Percentiles rank a stretch among this genome's conserved stretches.
Evolutionary conservation across 2,797 vertebrate genomes (phyloP).

Genomic region (Pseudocheirus occidentalis): DNA sequence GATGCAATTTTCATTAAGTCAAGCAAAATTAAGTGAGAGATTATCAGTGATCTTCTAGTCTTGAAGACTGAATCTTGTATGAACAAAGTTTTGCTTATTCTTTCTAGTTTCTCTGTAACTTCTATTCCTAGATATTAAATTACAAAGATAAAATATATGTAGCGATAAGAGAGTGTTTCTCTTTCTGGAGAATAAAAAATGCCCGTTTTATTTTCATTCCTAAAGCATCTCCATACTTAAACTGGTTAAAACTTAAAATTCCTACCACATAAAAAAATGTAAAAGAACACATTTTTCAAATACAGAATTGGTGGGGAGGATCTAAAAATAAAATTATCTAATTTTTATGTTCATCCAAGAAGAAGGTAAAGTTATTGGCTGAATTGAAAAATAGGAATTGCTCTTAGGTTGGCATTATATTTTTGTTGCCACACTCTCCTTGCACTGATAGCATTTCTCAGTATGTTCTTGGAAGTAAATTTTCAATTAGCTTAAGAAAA

Average conservation of each 20-base stretch:
- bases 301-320: slow-evolving; percentile 12
- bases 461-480: slow-evolving; percentile 9
- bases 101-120: not conserved
- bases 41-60: not conserved
- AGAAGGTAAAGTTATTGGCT: slow-evolving; percentile 18
- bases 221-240: slow-evolving; percentile 17
- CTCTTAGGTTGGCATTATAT: not conserved
- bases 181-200: not conserved
- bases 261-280: not conserved
- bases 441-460: not conserved
- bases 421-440: slow-evolving; percentile 3
- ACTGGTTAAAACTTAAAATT: slow-evolving; percentile 26
- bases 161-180: not conserved
- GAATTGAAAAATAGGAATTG: slow-evolving; percentile 46
- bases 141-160: not conserved
- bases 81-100: not conserved
- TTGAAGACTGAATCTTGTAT: not conserved
- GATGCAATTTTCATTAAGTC: not conserved
- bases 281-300: not conserved
- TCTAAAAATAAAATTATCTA: not conserved
- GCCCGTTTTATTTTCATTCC: slow-evolving; percentile 6
- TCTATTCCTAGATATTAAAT: not conserved
- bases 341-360: not conserved
- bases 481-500: slow-evolving; percentile 38
- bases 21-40: not conserved